Evolutionary conservation across 2,113 vertebrate species (phyloP).

Genomic region (Tupaia tana): DNA sequence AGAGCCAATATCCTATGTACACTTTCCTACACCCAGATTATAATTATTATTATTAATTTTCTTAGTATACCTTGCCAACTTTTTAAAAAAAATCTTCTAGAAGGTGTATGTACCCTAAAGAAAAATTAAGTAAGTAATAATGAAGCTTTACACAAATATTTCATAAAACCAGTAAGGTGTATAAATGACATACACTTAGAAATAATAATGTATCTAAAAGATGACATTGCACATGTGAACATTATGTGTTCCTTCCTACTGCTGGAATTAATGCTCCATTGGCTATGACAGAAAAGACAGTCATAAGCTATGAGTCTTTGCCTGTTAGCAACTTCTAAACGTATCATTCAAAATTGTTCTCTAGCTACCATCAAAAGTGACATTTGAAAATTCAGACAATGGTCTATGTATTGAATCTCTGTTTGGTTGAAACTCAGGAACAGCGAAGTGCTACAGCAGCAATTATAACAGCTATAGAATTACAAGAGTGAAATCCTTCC

Average conservation of each 20-base stretch:
- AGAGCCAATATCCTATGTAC: neutral
- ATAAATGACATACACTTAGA: neutral
- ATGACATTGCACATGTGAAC: neutral
- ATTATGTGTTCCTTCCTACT: neutral
- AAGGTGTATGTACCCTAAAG: neutral
- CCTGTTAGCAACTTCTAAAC: neutral
- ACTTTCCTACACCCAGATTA: neutral
- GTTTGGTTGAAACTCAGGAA: conserved; percentile 28
- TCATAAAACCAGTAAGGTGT: neutral
- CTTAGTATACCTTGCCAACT: neutral
- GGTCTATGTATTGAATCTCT: neutral
- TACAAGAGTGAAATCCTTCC: neutral
- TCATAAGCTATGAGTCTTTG: neutral
- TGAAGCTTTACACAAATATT: neutral
- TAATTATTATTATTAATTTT: neutral
- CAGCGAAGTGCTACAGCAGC: neutral
- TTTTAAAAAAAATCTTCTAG: neutral
- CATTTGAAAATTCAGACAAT: conserved; percentile 15
- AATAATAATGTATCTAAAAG: neutral
- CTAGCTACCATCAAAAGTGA: neutral
- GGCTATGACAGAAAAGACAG: neutral
- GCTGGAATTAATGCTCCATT: neutral
- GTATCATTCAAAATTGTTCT: conserved; percentile 36
- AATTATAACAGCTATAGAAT: neutral
- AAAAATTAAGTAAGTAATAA: conserved; percentile 6